phyloP scores from a whole-genome alignment of 2,113 vertebrate species.

The Taxidea taxus region DNA sequence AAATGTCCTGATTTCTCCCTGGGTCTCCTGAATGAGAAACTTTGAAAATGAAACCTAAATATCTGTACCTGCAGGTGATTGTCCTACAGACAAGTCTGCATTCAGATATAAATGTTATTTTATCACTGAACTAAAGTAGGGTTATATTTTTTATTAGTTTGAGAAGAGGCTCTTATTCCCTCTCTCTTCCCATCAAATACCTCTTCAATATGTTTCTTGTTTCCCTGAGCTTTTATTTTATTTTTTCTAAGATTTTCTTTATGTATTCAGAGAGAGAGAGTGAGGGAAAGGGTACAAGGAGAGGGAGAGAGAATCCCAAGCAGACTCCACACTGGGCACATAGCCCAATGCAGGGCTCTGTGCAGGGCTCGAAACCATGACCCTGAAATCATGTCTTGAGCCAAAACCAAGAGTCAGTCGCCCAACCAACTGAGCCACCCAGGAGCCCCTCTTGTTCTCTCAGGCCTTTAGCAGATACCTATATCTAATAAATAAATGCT shows the following conservation, averaged over 20 bases:
- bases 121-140: not conserved
- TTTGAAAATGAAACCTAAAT: not conserved
- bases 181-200: not conserved
- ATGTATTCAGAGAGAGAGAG: not conserved
- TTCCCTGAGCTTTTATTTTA: not conserved
- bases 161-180: not conserved
- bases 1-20: not conserved
- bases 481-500: not conserved
- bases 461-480: not conserved
- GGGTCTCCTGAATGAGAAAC: not conserved
- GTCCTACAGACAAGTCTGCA: not conserved
- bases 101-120: not conserved
- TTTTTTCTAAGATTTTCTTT: not conserved
- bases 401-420: not conserved
- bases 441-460: not conserved
- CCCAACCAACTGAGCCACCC: not conserved
- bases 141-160: not conserved
- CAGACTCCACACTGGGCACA: not conserved
- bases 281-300: not conserved
- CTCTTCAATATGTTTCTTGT: not conserved
- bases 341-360: not conserved
- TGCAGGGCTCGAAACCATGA: not conserved
- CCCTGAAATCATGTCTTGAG: not conserved
- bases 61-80: not conserved
- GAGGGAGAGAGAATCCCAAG: not conserved